Percentiles rank a stretch among this genome's conserved stretches.
Conservation (phyloP, 2,113 vertebrate genomes). For the Cebus imitator region DNA sequence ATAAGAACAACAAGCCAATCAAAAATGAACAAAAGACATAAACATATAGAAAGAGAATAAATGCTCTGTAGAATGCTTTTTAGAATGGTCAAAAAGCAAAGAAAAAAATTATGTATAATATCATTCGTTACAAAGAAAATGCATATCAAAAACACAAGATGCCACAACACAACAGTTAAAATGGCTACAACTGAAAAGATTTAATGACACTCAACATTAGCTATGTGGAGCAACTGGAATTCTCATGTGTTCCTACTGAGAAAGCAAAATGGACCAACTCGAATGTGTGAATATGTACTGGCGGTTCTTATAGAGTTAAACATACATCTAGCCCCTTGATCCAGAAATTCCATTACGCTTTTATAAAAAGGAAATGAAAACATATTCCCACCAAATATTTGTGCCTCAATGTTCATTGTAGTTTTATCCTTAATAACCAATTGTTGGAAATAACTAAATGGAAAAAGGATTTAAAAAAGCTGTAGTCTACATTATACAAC, state of each 20-base stretch:
- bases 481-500: not conserved
- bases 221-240: not conserved
- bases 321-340: not conserved
- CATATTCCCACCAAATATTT: not conserved
- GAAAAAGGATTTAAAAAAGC: not conserved
- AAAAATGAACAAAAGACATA: not conserved
- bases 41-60: not conserved
- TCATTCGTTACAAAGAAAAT: not conserved
- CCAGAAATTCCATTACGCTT: not conserved
- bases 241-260: not conserved
- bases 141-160: not conserved
- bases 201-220: not conserved
- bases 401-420: not conserved
- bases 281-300: not conserved
- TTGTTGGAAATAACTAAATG: not conserved
- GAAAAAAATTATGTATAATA: not conserved
- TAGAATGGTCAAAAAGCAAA: not conserved
- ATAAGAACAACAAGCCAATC: not conserved
- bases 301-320: not conserved
- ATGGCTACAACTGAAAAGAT: not conserved
- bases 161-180: not conserved
- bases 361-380: not conserved
- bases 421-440: not conserved
- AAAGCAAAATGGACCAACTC: not conserved
- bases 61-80: too few species aligned